Base-by-base conservation (phyloP, 30 jellyfish, hydroid and myxozoan species). In the Chironex yamaguchii region DNA sequence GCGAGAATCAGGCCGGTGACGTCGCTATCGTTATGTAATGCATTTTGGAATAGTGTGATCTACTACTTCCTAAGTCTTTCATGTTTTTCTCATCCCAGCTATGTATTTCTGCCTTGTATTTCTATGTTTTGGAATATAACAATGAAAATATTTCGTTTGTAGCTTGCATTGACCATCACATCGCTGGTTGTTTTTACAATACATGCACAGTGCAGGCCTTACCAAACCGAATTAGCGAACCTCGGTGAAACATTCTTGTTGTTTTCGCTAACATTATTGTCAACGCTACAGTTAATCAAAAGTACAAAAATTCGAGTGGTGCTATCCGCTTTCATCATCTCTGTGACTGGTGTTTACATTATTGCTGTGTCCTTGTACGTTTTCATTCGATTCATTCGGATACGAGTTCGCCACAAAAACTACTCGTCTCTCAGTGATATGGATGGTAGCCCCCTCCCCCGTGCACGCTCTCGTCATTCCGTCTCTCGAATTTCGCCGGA, bases 131-230 rank as follows among this genome's bases (percentile, higher is more conserved):
- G n/a, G n/a, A n/a, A n/a, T n/a, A n/a, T n/a, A n/a, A n/a, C n/a
- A n/a, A n/a, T n/a, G n/a, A n/a, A n/a, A n/a, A n/a, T n/a, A n/a
- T 29, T 87, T 64, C 14, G 42, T n/a, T 63, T 67, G 4, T 52
- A 88, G 96, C 83, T 88, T 24, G 48, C 26, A 24, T 79, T 76
- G 31, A 68, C 68, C 4, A 30, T 79, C 52, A 20, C 78, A 12
- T 25, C 85, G 20, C 49, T 17, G 20, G 9, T 79, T 26, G 23
- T 77, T 51, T 49, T 88, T 65, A 67, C 96, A 31, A 1, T 68
- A 11, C 96, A 88, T 58, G 4, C 73, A 4, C 24, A 13, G 9
- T 58, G 73, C 31, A n/a, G 73, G 4, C 73, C 73, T 4, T 58
- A 58, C 73, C 11, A 58, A 58, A n/a, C 11, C 31, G 12, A 12